Evolutionary conservation across 2,797 vertebrate species (phyloP).

Genomic region (Chelonia mydas): DNA sequence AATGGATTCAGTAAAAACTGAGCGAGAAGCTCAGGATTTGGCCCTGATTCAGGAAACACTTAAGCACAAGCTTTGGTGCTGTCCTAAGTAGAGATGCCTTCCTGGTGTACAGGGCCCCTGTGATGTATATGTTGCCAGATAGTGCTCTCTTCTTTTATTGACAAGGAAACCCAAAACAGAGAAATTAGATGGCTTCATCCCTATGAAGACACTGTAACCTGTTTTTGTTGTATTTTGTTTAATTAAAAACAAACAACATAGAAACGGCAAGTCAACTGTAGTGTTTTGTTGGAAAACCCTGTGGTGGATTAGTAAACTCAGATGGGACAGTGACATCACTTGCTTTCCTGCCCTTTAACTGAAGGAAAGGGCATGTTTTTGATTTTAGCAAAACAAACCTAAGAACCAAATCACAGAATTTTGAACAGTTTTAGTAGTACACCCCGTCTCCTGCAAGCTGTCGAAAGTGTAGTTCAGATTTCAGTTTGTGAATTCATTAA

Average conservation of each 20-base stretch:
- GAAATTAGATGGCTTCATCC: background rate
- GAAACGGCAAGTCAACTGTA: background rate
- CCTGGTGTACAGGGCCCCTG: background rate
- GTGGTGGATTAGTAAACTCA: background rate
- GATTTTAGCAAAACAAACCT: background rate
- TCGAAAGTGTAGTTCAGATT: background rate
- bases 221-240: background rate
- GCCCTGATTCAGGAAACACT: background rate
- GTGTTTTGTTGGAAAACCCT: background rate
- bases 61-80: background rate
- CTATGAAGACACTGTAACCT: rapidly evolving
- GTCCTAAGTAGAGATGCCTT: background rate
- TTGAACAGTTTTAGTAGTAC: background rate
- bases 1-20: background rate
- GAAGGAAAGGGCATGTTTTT: background rate
- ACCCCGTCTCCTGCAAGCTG: background rate
- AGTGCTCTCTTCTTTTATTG: background rate
- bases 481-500: background rate
- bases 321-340: background rate
- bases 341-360: background rate
- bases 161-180: background rate
- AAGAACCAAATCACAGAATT: background rate
- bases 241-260: background rate
- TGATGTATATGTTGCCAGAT: background rate
- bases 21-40: background rate